Evolutionary conservation across 2,888 invertebrate species (phyloP).

Genomic region (Auanema sp.): DNA sequence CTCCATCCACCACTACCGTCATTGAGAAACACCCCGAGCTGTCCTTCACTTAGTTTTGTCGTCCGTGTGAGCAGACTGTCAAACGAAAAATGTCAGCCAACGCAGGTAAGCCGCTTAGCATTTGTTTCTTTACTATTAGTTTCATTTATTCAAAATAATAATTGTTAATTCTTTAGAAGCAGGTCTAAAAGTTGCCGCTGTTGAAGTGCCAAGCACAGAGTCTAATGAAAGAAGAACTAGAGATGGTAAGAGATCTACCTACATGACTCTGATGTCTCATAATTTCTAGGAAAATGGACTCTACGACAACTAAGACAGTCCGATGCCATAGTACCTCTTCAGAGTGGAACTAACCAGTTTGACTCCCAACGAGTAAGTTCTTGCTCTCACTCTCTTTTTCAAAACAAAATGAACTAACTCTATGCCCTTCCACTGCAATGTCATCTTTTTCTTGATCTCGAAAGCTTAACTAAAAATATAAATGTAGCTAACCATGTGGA

Average conservation of each 20-base stretch:
- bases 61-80: neutral
- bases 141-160: neutral
- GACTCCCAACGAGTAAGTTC: conserved; percentile 56
- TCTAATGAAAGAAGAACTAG: conserved; percentile 39
- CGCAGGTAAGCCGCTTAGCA: conserved; percentile 11
- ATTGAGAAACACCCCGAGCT: too few relatives aligned
- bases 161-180: conserved; percentile 26
- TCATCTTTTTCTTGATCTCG: neutral
- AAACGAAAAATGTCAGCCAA: conserved; percentile 19
- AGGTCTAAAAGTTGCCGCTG: conserved; percentile 42
- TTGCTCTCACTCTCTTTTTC: conserved; percentile 6
- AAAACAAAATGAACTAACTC: neutral
- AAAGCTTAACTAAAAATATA: neutral
- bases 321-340: conserved; percentile 61
- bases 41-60: too few relatives aligned
- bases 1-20: too few relatives aligned
- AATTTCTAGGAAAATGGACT: conserved; percentile 42
- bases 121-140: neutral
- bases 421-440: conserved; percentile 1
- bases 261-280: neutral
- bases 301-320: conserved; percentile 53
- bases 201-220: conserved; percentile 40
- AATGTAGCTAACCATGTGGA: neutral
- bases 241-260: conserved; percentile 24
- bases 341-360: conserved; percentile 61